Conservation (phyloP, 2,888 invertebrate species). For the Luperina testacea region DNA sequence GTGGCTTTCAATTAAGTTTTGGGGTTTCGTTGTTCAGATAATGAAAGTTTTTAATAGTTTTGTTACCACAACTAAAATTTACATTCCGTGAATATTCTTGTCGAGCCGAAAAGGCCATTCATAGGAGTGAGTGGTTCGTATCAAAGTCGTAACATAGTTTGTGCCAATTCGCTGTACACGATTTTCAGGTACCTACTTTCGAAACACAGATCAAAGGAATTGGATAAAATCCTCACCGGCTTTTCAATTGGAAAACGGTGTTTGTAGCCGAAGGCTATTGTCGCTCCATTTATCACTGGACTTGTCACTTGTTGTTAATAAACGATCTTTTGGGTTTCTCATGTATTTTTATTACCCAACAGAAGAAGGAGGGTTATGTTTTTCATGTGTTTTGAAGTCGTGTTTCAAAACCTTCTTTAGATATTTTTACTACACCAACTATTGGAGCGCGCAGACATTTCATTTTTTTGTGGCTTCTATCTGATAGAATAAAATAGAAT, state of each 20-base stretch:
- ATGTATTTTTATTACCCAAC: constrained; percentile 19
- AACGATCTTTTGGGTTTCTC: background rate
- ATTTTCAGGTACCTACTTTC: constrained; percentile 1
- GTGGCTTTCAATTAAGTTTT: constrained; percentile 31
- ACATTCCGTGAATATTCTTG: background rate
- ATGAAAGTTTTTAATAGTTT: constrained; percentile 1
- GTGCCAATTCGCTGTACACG: constrained; percentile 6
- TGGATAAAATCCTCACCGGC: constrained; percentile 18
- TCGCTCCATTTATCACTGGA: constrained; percentile 36
- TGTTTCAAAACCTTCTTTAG: constrained; percentile 7
- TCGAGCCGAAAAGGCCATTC: background rate
- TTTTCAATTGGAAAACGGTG: constrained; percentile 36
- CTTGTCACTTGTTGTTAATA: constrained; percentile 11
- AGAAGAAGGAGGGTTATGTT: constrained; percentile 4
- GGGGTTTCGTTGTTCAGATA: background rate
- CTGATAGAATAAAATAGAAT: background rate
- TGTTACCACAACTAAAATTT: background rate
- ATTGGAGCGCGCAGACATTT: constrained; percentile 10
- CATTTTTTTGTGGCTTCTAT: constrained; percentile 9
- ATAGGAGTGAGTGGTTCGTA: constrained; percentile 13
- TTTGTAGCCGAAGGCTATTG: constrained; percentile 21
- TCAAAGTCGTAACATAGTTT: constrained; percentile 17
- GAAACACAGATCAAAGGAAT: constrained; percentile 29
- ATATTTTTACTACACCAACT: background rate
- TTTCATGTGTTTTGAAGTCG: background rate